A percentile compares a stretch with the other conserved stretches of the same genome.
Evolutionary conservation across 2,113 vertebrate species (phyloP).

Genomic region (Monopterus albus): DNA sequence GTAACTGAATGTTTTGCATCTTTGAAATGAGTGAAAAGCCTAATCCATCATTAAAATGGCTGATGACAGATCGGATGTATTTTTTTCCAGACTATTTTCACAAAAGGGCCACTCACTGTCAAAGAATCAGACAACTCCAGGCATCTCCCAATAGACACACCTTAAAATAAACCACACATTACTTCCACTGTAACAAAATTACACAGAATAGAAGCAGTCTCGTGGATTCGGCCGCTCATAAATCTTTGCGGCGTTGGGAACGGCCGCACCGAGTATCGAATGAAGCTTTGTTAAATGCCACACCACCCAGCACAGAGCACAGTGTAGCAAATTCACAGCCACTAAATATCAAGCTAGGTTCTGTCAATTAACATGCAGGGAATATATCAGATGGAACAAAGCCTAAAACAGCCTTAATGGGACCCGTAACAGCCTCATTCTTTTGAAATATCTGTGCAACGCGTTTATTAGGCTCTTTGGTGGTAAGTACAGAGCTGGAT

Average conservation of each 20-base stretch:
- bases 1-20: no score
- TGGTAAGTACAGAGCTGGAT: slow-evolving; percentile 2
- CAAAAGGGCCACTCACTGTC: not conserved
- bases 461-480: slow-evolving; percentile 57
- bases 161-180: slow-evolving; percentile 1
- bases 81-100: no score
- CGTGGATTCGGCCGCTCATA: slow-evolving; percentile 45
- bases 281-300: slow-evolving; percentile 68
- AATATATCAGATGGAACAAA: slow-evolving; percentile 39
- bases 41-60: no score
- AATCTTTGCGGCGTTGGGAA: slow-evolving; percentile 52
- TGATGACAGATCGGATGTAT: no score
- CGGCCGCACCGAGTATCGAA: slow-evolving; percentile 51
- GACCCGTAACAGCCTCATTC: slow-evolving; percentile 55
- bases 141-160: not conserved
- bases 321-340: slow-evolving; percentile 52
- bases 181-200: slow-evolving; percentile 58
- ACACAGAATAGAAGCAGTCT: slow-evolving; percentile 16
- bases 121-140: not conserved
- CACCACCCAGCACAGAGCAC: slow-evolving; percentile 2
- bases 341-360: slow-evolving; percentile 61
- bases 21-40: no score
- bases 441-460: slow-evolving; percentile 44
- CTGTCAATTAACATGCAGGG: slow-evolving; percentile 51
- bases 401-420: slow-evolving; percentile 51